Base-by-base conservation (phyloP, 2,888 invertebrate species). In the Apamea crenata region DNA sequence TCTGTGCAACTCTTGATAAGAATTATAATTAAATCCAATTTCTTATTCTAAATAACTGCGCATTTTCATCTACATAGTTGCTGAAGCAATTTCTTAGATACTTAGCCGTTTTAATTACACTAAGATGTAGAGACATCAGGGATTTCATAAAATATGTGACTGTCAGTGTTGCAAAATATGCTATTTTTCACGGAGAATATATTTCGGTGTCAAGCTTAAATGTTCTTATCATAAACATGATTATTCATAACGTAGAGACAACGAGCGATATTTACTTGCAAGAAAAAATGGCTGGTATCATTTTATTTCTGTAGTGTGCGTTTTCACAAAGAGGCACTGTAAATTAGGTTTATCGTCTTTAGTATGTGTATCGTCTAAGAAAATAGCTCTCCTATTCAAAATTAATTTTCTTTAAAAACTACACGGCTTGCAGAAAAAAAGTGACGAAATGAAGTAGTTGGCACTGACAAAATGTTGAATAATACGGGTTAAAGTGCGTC, bases 401-500 rank as follows among this genome's bases (percentile, higher is more conserved):
- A 61, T 0, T 56, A 29, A 50, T 16, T 53, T 2, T 56, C n/a
- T 25, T 66, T 40, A 44, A 59, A 61, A 63, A 65, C 14, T 68
- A 12, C 44, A 63, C 4, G 2, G 61, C 7, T 61, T 67, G 65
- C 74, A 80, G 74, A 71, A 47, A 75, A 73, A 83, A 90, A 90
- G 88, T 90, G 90, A 85, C 85, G 86, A 92, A 93, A 94, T 94
- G 90, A 92, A 94, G 93, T 93, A 93, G 93, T 95, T 94, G 94
- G 93, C 94, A 93, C 91, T 94, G 94, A 93, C 93, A 94, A 95
- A 94, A 94, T 93, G 94, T 94, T 94, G 94, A 94, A 93, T 94
- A 95, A 95, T 94, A 95, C 91, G 91, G 93, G 92, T 92, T 93
- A 92, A 94, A 95, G 95, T 95, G 94, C 94, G 94, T 94, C 94